phyloP scores from a whole-genome alignment of 1,140 invertebrate genomes.

The Copidosoma floridanum region DNA sequence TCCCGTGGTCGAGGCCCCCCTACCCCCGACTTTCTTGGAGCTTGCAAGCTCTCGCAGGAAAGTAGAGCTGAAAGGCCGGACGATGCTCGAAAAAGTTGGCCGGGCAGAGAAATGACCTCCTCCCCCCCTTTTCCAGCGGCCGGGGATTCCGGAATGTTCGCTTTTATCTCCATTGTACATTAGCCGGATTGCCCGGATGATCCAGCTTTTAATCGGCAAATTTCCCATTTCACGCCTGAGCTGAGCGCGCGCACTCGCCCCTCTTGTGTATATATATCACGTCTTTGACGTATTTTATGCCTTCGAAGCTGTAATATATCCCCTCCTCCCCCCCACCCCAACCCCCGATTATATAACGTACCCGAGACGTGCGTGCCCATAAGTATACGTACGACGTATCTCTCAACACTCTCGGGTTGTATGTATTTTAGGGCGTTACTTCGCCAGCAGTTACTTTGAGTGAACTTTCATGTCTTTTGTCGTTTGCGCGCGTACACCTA shows the following conservation, averaged over 20 bases:
- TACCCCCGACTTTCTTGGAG: slow-evolving; percentile 18
- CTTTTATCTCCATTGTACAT: slow-evolving; percentile 17
- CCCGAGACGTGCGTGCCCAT: no score
- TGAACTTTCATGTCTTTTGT: no score
- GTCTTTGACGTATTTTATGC: slow-evolving; percentile 2
- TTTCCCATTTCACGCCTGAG: slow-evolving; percentile 7
- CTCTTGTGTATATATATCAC: no score
- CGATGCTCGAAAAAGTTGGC: slow-evolving; percentile 16
- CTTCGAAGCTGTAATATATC: not conserved
- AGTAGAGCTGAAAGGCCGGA: slow-evolving; percentile 17
- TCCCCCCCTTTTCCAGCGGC: no score
- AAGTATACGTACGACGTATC: no score
- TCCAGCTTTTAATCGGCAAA: slow-evolving; percentile 16
- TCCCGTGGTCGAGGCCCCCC: not conserved
- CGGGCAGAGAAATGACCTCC: not conserved
- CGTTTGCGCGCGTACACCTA: no score
- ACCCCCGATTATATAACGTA: no score
- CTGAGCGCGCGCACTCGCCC: not conserved
- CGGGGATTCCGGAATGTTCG: not conserved
- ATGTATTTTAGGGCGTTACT: no score
- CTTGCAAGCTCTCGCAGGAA: no score
- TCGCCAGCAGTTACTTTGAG: no score
- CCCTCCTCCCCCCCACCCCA: not conserved
- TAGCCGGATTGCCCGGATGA: slow-evolving; percentile 17
- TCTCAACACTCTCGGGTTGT: no score